Percentiles rank a stretch among this genome's conserved stretches.
Conservation (phyloP, 2,113 vertebrate genomes). For the Ranitomeya variabilis region DNA sequence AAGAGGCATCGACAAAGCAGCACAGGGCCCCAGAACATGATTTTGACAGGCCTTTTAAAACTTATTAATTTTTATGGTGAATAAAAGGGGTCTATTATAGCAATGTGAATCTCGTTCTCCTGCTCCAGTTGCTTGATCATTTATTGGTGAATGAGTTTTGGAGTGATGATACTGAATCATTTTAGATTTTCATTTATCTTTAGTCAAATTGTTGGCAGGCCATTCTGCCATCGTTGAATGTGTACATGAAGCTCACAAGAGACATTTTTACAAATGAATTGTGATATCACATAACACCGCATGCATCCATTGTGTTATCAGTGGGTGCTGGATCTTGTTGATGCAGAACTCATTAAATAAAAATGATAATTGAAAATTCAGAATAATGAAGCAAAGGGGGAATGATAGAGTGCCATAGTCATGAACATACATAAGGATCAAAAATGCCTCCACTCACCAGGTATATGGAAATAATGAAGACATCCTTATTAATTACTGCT, state of each 20-base stretch:
- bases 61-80: too few relatives aligned
- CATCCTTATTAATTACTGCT: background rate
- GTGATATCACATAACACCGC: conserved; percentile 3
- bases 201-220: background rate
- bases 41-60: too few relatives aligned
- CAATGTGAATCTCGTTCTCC: background rate
- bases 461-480: background rate
- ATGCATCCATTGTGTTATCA: background rate
- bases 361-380: background rate
- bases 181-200: background rate
- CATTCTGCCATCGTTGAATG: background rate
- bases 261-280: background rate
- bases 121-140: background rate
- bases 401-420: background rate
- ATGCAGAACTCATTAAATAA: background rate
- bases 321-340: background rate
- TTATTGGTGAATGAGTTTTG: too few relatives aligned
- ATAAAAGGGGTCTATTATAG: too few relatives aligned
- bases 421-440: background rate
- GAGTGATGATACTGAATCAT: too few relatives aligned
- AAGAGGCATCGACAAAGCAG: too few relatives aligned
- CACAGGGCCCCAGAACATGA: too few relatives aligned
- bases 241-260: background rate
- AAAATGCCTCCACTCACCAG: background rate
- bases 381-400: background rate